Conservation (phyloP, 2,888 invertebrate species). For the Ichneumoninae sp. region DNA sequence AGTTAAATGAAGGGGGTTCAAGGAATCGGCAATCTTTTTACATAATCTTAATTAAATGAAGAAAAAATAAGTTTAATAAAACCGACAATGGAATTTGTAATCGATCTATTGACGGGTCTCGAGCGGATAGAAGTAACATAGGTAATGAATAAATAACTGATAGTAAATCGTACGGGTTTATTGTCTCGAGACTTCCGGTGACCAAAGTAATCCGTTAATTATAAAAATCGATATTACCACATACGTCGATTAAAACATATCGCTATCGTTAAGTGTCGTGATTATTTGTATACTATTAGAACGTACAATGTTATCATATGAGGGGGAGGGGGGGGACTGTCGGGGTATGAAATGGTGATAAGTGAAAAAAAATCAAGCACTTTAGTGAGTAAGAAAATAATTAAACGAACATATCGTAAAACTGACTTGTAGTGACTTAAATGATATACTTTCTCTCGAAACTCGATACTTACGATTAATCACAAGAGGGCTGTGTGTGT, state of each 20-base stretch:
- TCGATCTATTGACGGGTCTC: conserved; percentile 5
- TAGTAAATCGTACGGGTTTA: conserved; percentile 37
- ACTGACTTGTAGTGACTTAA: conserved; percentile 22
- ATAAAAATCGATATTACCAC: conserved; percentile 45
- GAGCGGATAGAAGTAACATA: conserved; percentile 10
- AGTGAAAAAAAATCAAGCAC: conserved; percentile 13
- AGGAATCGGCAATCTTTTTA: conserved; percentile 17
- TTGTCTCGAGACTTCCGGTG: conserved; percentile 51
- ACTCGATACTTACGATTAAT: conserved; percentile 34
- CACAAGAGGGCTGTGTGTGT: conserved; percentile 38
- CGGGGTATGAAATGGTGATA: conserved; percentile 9
- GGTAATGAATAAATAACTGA: background rate
- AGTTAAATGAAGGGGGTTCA: conserved; percentile 37
- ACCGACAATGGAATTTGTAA: conserved; percentile 2
- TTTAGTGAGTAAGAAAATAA: conserved; percentile 18
- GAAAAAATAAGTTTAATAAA: background rate
- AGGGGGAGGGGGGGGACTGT: background rate
- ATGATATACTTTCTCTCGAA: conserved; percentile 19
- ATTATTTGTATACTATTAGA: conserved; percentile 29
- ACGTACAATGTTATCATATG: conserved; percentile 28
- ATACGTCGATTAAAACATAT: conserved; percentile 58
- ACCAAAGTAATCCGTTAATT: conserved; percentile 47
- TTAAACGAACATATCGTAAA: conserved; percentile 55
- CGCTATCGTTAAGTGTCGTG: conserved; percentile 59
- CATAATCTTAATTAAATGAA: background rate